Evolutionary conservation across 2,113 vertebrate species (phyloP), one percentile per base, ranked within the genome.

Genomic region (Corythornis cristatus): DNA sequence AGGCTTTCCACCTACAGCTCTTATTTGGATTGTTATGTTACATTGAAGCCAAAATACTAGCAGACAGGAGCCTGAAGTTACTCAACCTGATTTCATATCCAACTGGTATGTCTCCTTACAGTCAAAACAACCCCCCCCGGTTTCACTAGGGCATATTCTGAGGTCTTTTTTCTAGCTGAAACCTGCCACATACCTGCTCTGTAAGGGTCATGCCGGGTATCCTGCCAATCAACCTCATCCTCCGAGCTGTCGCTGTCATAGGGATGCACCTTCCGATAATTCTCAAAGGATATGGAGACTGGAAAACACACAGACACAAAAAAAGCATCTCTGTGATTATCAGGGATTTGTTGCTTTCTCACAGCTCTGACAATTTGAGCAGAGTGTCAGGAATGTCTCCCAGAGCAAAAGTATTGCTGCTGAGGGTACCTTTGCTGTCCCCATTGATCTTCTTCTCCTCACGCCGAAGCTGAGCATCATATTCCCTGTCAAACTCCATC

Each of bases 211-310:
- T 99, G 97, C 22, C 98, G 97, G 6, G 99, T 99, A 96, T 99
- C 99, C 94, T 99, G 99, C 99, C 99, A 99, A 95, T 99, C 99
- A 37, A 99, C 99, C 95, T 99, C 99, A 73, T 99, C 99, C 91
- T 99, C 99, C 0, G 99, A 99, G 96, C 99, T 99, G 97, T 99
- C 99, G 33, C 99, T 99, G 94, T 99, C 99, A 37, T 98, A 99
- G 6, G 98, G 99, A 95, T 99, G 99, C 5, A 99, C 98, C 97
- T 98, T 99, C 11, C 99, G 98, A 90, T 99, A 99, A 97, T 99
- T 99, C 97, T 99, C 99, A 96, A 99, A 99, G 56, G 99, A 99
- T 97, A 99, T 99, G 67, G 99, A 99, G 72, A 99, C 99, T 99
- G 97, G 74, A 95, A 95, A 96, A 93, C 42, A 51, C 48, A 82